Evolutionary conservation across 2,888 invertebrate genomes (phyloP).

Genomic region (Eilema depressum): DNA sequence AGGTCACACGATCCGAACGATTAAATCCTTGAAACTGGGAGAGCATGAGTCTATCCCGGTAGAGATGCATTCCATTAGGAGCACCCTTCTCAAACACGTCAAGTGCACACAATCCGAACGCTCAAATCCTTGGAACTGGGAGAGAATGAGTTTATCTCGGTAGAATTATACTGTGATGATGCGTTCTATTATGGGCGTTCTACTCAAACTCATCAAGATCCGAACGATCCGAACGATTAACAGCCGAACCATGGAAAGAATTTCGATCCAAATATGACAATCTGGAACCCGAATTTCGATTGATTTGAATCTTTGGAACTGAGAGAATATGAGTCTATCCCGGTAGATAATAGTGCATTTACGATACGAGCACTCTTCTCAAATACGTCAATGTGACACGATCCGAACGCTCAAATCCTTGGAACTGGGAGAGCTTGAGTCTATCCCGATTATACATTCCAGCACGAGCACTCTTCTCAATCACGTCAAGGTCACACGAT

Average conservation of each 20-base stretch:
- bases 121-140: background rate
- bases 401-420: conserved; percentile 48
- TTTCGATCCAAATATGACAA: too few relatives aligned
- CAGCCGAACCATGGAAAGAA: too few relatives aligned
- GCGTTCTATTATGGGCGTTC: too few relatives aligned
- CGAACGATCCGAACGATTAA: too few relatives aligned
- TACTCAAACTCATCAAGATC: too few relatives aligned
- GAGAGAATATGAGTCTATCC: conserved; percentile 59
- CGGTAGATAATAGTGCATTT: too few relatives aligned
- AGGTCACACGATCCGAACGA: conserved; percentile 26
- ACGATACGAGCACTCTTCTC: conserved; percentile 5
- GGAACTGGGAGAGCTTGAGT: conserved; percentile 60
- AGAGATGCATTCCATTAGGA: too few relatives aligned
- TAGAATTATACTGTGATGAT: too few relatives aligned
- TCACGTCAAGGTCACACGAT: conserved; percentile 43
- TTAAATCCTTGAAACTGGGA: background rate
- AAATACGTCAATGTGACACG: conserved; percentile 45
- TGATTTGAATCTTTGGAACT: conserved; percentile 28
- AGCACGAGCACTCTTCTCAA: conserved; percentile 15
- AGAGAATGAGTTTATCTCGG: background rate
- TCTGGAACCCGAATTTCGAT: too few relatives aligned
- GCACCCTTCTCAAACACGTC: conserved; percentile 36
- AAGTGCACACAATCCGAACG: conserved; percentile 27
- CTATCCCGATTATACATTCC: background rate
- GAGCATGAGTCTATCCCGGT: background rate